A percentile compares a stretch with the other conserved stretches of the same genome.
Evolutionary conservation across 2,888 invertebrate genomes (phyloP).

Genomic region (Leucophora obtusa): DNA sequence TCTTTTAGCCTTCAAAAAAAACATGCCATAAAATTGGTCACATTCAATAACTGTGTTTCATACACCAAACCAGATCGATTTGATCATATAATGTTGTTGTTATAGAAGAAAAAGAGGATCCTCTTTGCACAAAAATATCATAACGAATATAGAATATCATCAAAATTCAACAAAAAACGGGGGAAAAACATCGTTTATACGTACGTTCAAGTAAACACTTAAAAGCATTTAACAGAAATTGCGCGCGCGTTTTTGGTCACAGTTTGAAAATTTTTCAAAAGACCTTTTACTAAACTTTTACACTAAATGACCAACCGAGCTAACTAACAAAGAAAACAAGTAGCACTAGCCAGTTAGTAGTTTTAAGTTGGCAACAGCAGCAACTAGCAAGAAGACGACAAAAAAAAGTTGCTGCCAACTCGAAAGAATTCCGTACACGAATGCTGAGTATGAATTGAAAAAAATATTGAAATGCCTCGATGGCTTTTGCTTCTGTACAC

Average conservation of each 20-base stretch:
- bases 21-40: constrained; percentile 46
- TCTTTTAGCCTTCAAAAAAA: background rate
- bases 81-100: constrained; percentile 8
- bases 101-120: background rate
- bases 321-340: background rate
- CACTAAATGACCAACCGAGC: background rate
- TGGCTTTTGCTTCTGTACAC: constrained; percentile 66
- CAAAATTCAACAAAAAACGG: background rate
- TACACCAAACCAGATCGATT: constrained; percentile 39
- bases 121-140: constrained; percentile 11
- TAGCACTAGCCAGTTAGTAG: constrained; percentile 5
- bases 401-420: constrained; percentile 78
- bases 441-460: constrained; percentile 77
- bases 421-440: constrained; percentile 79
- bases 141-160: background rate
- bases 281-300: constrained; percentile 42
- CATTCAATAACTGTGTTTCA: constrained; percentile 36
- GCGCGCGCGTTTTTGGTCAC: constrained; percentile 64
- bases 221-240: constrained; percentile 44
- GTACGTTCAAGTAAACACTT: constrained; percentile 29
- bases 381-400: constrained; percentile 51
- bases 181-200: background rate
- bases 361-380: constrained; percentile 43
- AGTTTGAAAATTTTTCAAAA: constrained; percentile 54
- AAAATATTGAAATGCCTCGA: constrained; percentile 77